Evolutionary conservation across 2,113 vertebrate genomes (phyloP).

Genomic region (Leucoraja erinaceus): DNA sequence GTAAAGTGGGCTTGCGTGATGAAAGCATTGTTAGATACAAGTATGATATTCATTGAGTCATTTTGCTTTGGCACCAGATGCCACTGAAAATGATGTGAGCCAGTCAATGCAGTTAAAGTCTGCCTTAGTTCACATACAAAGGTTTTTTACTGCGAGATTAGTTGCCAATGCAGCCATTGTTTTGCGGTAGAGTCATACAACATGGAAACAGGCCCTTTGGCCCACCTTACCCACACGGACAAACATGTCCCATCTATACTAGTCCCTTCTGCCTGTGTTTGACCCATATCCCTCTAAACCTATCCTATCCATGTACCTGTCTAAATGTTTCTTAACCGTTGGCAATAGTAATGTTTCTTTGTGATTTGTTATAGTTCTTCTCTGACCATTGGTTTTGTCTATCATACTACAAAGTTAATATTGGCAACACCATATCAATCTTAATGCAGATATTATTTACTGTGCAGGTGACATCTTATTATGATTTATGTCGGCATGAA

Average conservation of each 20-base stretch:
- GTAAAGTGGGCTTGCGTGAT: constrained; percentile 27
- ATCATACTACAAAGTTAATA: background rate
- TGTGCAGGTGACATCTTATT: background rate
- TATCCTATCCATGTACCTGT: too few relatives aligned
- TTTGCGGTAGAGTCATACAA: background rate
- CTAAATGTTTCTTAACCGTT: too few relatives aligned
- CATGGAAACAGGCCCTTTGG: too few relatives aligned
- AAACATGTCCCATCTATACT: too few relatives aligned
- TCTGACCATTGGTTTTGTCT: background rate
- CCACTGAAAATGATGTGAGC: background rate
- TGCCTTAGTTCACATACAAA: background rate
- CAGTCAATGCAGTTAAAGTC: background rate
- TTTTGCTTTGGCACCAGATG: background rate
- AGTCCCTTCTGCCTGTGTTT: too few relatives aligned
- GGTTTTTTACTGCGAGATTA: background rate
- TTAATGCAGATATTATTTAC: background rate
- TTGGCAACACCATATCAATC: background rate
- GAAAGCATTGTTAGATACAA: constrained; percentile 23
- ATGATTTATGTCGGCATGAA: background rate
- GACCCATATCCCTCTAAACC: too few relatives aligned
- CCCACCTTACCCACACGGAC: too few relatives aligned
- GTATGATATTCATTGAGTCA: constrained; percentile 15
- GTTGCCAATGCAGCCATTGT: background rate
- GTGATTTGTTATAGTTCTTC: background rate
- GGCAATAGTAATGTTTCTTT: too few relatives aligned